Base-by-base conservation (phyloP, 92 coral and sea anemone species). In the Paragorgia papillata region DNA sequence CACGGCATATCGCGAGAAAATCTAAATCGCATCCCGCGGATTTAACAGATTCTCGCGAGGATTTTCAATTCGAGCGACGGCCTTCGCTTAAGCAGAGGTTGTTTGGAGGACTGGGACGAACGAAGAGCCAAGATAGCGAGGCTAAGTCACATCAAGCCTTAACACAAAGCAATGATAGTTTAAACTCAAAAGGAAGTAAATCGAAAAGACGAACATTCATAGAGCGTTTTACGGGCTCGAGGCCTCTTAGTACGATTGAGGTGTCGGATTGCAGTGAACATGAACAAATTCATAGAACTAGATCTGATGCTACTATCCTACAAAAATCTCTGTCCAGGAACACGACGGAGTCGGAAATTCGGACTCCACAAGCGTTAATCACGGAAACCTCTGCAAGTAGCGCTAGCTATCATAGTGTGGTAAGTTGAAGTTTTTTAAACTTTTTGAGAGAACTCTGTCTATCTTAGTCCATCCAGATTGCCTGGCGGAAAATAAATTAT, bases 391-490 rank as follows among this genome's bases (percentile, higher is more conserved):
- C 78, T 15, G 25, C 64, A 25, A 19, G 64, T 8, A 56, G 22
- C 62, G 44, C 64, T 32, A 4, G 64, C 31, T 71, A 71, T 35
- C 63, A 55, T 15, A 71, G 44, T 54, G 64, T 71, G 78, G 78
- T 71, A 54, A 55, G 78, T 71, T 4, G 12, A n/a, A n/a, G n/a
- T n/a, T n/a, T n/a, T n/a, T n/a, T n/a, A n/a, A 28, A 17, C 29
- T 28, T 30, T 17, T 37, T 37, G 43, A 37, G 12, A 37, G 43
- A 12, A 12, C 5, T 37, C 5, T 12, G 5, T 12, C 43, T 4
- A 37, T 12, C 43, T 4, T 4, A 37, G 12, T 37, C 5, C n/a
- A n/a, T n/a, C n/a, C n/a, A n/a, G n/a, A n/a, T n/a, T n/a, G n/a
- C n/a, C n/a, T n/a, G n/a, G n/a, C n/a, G n/a, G n/a, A n/a, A n/a